phyloP scores from a whole-genome alignment of 2,113 vertebrate species.

The Sminthopsis crassicaudata region DNA sequence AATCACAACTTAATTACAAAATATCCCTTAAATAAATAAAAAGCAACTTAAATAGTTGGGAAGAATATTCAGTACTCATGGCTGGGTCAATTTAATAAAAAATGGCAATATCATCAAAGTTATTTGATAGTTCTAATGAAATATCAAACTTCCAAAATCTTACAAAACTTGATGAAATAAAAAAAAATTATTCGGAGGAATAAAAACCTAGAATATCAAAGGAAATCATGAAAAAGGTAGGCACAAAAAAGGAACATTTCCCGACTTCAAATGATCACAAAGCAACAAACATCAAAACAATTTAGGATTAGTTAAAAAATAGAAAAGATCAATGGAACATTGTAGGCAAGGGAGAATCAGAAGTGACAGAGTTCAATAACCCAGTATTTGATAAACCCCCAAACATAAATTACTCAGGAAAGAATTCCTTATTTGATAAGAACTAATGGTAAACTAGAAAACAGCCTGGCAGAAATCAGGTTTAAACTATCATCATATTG shows the following conservation, averaged over 20 bases:
- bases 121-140: background rate
- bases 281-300: too few species aligned
- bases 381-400: background rate
- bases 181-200: background rate
- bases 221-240: background rate
- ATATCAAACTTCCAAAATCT: background rate
- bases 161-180: background rate
- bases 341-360: background rate
- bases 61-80: background rate
- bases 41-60: background rate
- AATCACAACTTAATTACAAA: background rate
- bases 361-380: background rate
- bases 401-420: background rate
- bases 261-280: background rate
- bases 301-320: too few species aligned
- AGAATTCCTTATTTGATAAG: background rate
- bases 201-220: background rate
- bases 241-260: background rate
- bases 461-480: background rate
- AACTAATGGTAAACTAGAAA: background rate
- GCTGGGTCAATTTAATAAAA: background rate
- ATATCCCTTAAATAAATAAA: background rate
- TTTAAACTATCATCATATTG: background rate
- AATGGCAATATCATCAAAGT: background rate
- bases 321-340: background rate